Evolutionary conservation across 1,140 invertebrate genomes (phyloP).

Genomic region (Propsilocerus akamusi): DNA sequence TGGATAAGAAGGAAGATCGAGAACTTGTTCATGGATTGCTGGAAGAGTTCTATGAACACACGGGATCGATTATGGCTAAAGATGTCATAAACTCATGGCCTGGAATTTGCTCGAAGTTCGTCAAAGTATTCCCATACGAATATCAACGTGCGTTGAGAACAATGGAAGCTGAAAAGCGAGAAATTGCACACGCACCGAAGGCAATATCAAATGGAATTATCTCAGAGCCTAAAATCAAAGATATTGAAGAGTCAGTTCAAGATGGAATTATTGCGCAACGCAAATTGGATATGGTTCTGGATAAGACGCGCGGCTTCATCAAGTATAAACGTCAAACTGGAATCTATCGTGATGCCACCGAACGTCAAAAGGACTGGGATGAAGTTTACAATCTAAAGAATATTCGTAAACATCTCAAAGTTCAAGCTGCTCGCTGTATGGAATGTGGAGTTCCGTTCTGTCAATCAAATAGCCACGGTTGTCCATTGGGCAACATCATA

Average conservation of each 20-base stretch:
- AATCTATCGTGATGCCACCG: conserved; percentile 65
- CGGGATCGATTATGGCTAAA: conserved; percentile 69
- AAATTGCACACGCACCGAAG: conserved; percentile 24
- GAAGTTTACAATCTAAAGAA: conserved; percentile 84
- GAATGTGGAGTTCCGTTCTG: conserved; percentile 99
- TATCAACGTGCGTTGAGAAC: conserved; percentile 81
- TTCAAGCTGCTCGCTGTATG: conserved; percentile 96
- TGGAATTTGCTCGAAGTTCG: conserved; percentile 54
- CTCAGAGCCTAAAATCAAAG: conserved; percentile 36
- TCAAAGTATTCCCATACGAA: conserved; percentile 96
- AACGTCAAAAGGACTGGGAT: conserved; percentile 84
- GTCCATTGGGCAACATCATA: conserved; percentile 95
- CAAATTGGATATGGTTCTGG: conserved; percentile 59
- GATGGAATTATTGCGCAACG: conserved; percentile 58
- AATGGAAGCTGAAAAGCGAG: conserved; percentile 34
- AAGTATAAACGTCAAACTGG: conserved; percentile 82
- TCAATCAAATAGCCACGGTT: conserved; percentile 82
- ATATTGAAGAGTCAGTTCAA: conserved; percentile 76
- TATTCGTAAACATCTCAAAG: conserved; percentile 70
- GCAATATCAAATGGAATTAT: too few relatives aligned
- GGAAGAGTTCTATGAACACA: conserved; percentile 75
- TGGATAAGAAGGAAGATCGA: conserved; percentile 66
- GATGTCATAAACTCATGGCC: conserved; percentile 71
- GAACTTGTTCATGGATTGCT: conserved; percentile 60
- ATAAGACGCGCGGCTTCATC: conserved; percentile 89